A percentile compares a stretch with the other conserved stretches of the same genome.
phyloP scores from a whole-genome alignment of 2,797 vertebrate species.

The Parauchenoglanis ngamensis region DNA sequence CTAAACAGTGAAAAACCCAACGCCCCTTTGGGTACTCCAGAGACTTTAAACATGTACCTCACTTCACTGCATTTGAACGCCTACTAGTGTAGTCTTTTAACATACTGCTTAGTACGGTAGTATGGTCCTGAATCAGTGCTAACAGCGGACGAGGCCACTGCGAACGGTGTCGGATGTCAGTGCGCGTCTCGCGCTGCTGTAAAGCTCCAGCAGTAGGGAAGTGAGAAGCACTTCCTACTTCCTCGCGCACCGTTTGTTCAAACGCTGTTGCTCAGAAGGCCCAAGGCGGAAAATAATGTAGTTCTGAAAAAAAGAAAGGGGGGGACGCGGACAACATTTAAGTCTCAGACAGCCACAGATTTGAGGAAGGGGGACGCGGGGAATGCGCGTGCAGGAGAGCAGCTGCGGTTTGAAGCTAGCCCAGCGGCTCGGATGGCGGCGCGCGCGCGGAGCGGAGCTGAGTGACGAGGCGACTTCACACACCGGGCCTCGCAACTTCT shows the following conservation, averaged over 20 bases:
- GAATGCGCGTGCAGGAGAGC: conserved; percentile 24
- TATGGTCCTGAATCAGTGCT: conserved; percentile 32
- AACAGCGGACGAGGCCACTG: conserved; percentile 1
- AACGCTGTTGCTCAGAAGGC: conserved; percentile 27
- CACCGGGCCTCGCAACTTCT: conserved; percentile 58
- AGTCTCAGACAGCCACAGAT: neutral
- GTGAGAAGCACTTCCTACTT: conserved; percentile 78
- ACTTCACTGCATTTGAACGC: neutral
- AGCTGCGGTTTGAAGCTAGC: conserved; percentile 1
- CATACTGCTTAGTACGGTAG: neutral
- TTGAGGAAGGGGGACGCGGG: neutral
- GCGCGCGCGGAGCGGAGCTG: conserved; percentile 15
- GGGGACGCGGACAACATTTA: neutral
- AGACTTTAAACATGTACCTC: neutral
- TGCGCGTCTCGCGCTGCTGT: conserved; percentile 54
- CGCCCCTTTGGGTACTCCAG: neutral
- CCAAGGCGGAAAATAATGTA: conserved; percentile 47
- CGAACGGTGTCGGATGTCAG: conserved; percentile 74
- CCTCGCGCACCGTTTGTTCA: conserved; percentile 51
- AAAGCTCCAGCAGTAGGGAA: conserved; percentile 63
- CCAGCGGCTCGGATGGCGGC: conserved; percentile 21
- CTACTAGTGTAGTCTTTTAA: too few species aligned
- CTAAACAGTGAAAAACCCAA: neutral
- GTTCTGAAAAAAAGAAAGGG: neutral
- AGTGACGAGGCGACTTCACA: conserved; percentile 9